Percentiles rank a stretch among this genome's conserved stretches.
Conservation (phyloP, 2,797 vertebrate genomes). For the Typhlichthys eigenmanni region DNA sequence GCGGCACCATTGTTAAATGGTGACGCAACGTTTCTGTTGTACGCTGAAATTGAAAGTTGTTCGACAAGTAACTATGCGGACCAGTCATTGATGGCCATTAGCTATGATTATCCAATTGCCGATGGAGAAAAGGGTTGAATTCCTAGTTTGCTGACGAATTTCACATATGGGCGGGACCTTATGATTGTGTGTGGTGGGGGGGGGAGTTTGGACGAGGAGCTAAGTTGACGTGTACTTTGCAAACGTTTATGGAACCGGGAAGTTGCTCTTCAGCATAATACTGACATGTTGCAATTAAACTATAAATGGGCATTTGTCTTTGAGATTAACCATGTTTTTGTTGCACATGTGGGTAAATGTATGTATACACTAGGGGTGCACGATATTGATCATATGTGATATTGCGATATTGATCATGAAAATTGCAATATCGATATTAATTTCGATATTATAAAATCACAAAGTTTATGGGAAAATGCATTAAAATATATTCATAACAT, state of each 20-base stretch:
- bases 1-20: conserved; percentile 40
- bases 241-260: conserved; percentile 51
- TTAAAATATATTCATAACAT: too few relatives aligned
- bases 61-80: conserved; percentile 29
- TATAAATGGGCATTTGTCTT: neutral
- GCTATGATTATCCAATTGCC: conserved; percentile 44
- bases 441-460: too few relatives aligned
- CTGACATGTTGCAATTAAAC: conserved; percentile 26
- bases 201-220: conserved; percentile 22
- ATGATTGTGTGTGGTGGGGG: neutral
- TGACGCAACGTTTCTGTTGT: conserved; percentile 19
- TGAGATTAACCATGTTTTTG: conserved; percentile 15
- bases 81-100: conserved; percentile 51
- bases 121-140: conserved; percentile 31
- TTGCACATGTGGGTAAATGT: neutral
- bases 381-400: too few relatives aligned
- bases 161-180: conserved; percentile 55
- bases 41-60: neutral
- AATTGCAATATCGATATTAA: too few relatives aligned
- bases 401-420: too few relatives aligned
- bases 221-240: conserved; percentile 85
- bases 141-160: conserved; percentile 37
- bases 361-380: neutral
- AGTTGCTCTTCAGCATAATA: conserved; percentile 16
- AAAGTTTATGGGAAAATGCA: too few relatives aligned